Evolutionary conservation across 2,888 invertebrate species (phyloP).

Genomic region (Leucoptera coffeella): DNA sequence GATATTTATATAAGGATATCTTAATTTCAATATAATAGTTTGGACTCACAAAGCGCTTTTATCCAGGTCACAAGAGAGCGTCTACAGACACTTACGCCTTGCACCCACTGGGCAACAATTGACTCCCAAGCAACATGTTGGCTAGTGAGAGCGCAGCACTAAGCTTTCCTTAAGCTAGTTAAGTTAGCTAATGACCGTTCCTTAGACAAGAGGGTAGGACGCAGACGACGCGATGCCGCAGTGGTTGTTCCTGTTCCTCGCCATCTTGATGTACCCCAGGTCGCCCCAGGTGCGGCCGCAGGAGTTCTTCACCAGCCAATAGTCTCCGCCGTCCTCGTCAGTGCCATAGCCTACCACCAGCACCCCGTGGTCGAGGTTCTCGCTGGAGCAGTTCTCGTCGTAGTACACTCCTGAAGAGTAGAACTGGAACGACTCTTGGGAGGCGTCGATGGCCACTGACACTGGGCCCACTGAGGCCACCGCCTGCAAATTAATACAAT

Average conservation of each 20-base stretch:
- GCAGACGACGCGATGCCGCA: slow-evolving; percentile 82
- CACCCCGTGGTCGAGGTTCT: slow-evolving; percentile 77
- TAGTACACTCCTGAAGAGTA: slow-evolving; percentile 76
- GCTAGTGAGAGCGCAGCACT: too few species aligned
- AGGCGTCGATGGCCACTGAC: slow-evolving; percentile 86
- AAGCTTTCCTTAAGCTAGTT: too few species aligned
- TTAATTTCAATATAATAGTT: too few species aligned
- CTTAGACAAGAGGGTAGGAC: slow-evolving; percentile 79
- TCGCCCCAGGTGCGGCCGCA: slow-evolving; percentile 79
- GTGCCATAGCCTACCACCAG: slow-evolving; percentile 79
- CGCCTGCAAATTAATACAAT: too few species aligned
- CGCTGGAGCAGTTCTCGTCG: slow-evolving; percentile 68
- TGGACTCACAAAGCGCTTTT: too few species aligned
- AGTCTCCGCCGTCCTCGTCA: slow-evolving; percentile 62
- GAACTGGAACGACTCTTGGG: slow-evolving; percentile 77
- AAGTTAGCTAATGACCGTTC: too few species aligned
- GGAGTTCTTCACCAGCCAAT: slow-evolving; percentile 86
- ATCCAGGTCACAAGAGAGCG: too few species aligned
- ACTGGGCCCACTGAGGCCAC: slow-evolving; percentile 82
- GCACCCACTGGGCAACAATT: too few species aligned
- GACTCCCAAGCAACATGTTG: too few species aligned
- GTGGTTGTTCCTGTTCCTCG: slow-evolving; percentile 74
- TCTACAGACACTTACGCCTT: too few species aligned
- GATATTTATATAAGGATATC: too few species aligned
- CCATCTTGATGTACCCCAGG: slow-evolving; percentile 82